Percentiles rank a stretch among this genome's conserved stretches.
These are phyloP conservation scores for Eristalis arbustorum DNA, from an alignment of 2,888 invertebrate genomes.

Conservation along the genomic window DNA sequence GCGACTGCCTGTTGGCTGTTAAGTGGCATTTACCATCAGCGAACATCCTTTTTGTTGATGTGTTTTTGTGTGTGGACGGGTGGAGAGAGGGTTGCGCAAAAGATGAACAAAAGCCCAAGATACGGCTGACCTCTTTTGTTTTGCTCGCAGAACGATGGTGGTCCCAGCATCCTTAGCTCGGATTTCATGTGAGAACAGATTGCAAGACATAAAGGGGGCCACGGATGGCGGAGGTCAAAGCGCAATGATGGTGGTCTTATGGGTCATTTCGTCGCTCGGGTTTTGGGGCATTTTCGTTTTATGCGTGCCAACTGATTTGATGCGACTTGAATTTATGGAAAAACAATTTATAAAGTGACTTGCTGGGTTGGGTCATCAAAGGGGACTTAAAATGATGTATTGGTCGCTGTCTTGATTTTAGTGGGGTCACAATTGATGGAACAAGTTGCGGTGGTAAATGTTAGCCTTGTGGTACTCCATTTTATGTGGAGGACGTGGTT, in stretches of 20 bases:
- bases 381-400: background rate
- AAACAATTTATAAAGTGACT: background rate
- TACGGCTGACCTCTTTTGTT: constrained; percentile 15
- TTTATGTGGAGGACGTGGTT: too few relatives aligned
- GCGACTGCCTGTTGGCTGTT: constrained; percentile 57
- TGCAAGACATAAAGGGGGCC: background rate
- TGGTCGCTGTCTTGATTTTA: background rate
- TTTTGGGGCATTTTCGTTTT: too few relatives aligned
- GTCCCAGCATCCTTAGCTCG: constrained; percentile 9
- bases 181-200: constrained; percentile 61
- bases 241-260: constrained; percentile 8
- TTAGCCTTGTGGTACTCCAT: too few relatives aligned
- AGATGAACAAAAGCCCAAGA: constrained; percentile 53
- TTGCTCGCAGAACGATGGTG: background rate
- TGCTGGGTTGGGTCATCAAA: background rate
- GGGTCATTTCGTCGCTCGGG: background rate
- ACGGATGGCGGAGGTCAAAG: background rate
- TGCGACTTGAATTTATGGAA: background rate
- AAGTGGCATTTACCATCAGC: constrained; percentile 70
- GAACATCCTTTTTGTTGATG: constrained; percentile 58
- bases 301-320: background rate
- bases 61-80: background rate
- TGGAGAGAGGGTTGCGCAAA: too few relatives aligned
- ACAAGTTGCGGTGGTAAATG: too few relatives aligned
- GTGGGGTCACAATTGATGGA: too few relatives aligned